These are phyloP conservation scores for Strongylocentrotus purpuratus DNA, from an alignment of 35 echinoderm and acorn worm species.

Conservation along the genomic window DNA sequence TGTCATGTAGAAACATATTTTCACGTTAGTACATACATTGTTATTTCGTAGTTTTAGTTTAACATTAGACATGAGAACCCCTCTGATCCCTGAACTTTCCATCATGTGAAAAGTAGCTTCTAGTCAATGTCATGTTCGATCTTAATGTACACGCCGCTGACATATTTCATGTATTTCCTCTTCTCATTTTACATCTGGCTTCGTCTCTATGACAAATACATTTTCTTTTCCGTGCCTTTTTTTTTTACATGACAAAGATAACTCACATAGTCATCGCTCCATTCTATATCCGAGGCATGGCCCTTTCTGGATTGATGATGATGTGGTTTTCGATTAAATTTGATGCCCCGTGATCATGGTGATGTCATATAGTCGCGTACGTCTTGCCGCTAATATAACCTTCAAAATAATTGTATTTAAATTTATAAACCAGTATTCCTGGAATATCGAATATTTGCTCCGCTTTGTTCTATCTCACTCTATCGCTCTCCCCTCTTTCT, in stretches of 20 bases:
- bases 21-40: no score
- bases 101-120: no score
- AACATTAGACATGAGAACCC: no score
- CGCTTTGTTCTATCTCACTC: not conserved
- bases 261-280: not conserved
- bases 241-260: not conserved
- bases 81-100: no score
- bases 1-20: no score
- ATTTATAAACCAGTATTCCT: not conserved
- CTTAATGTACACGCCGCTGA: not conserved
- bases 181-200: not conserved
- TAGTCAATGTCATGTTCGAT: not conserved
- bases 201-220: no score
- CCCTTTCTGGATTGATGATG: not conserved
- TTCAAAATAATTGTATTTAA: not conserved
- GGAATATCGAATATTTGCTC: not conserved
- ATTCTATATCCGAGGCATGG: not conserved
- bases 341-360: no score
- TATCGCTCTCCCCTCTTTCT: no score
- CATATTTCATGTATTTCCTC: not conserved
- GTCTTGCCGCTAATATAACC: not conserved
- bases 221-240: not conserved
- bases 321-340: not conserved
- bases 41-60: no score
- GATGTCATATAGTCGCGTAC: no score